Evolutionary conservation across 2,888 invertebrate genomes (phyloP), one percentile per base, ranked within the genome.

Genomic region (Mesorhabditis sp.): DNA sequence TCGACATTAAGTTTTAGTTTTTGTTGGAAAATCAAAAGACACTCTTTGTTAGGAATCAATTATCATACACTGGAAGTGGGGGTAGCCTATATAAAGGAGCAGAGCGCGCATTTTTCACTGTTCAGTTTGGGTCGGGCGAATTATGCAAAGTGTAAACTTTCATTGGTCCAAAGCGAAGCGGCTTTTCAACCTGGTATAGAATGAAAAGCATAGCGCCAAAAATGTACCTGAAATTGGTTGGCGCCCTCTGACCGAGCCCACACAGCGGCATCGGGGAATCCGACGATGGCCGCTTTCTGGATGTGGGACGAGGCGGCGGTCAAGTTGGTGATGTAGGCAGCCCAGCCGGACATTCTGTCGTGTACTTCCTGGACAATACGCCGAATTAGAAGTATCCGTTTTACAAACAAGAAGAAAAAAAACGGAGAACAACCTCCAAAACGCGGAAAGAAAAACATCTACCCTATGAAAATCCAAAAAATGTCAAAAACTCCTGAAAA

Each of bases 211-310:
- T 28, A 28, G 28, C 28, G 28, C 28, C 28, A 28, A 28, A 28
- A 28, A 28, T 70, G 45, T 74, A 81, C 79, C n/a, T 70, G 70
- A 67, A 80, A 80, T 61, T 74, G 74, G 45, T 71, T 70, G n/a
- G 64, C 70, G 28, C 76, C 76, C 15, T 81, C 75, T 43, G 79
- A 75, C 15, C 74, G 64, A 15, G 81, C 81, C 81, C 81, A 81
- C 28, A 82, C 70, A 45, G 72, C 58, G 28, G 77, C 83, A 66
- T 81, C 81, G 15, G 67, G 44, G 58, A 67, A 45, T 10, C 81
- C 78, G 63, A 81, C 70, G 63, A 81, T 81, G 43, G 81, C 81
- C 15, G 76, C 80, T 28, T 75, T 71, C 67, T 78, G 76, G 69
- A 80, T 80, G 28, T 70, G 65, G 6, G 67, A 66, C 28, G 69